Evolutionary conservation across 2,113 vertebrate species (phyloP).

Genomic region (Semnornis frantzii): DNA sequence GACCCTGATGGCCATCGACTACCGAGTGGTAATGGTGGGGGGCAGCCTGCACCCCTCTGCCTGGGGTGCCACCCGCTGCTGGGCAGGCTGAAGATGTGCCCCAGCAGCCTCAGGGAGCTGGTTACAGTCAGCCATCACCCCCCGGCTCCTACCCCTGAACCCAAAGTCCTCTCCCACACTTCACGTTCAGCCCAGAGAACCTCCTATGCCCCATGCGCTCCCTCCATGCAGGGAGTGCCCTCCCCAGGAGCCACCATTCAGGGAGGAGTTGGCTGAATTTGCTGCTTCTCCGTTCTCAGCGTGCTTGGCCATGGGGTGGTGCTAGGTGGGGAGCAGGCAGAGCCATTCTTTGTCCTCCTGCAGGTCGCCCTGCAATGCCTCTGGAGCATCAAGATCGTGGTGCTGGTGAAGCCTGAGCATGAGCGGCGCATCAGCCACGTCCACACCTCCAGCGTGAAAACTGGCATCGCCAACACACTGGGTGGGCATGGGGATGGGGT

Average conservation of each 20-base stretch:
- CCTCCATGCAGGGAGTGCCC: neutral
- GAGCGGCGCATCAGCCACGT: conserved; percentile 82
- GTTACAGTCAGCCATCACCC: neutral
- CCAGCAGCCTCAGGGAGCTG: neutral
- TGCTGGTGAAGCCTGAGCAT: conserved; percentile 85
- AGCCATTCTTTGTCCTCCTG: neutral
- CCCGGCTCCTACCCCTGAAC: neutral
- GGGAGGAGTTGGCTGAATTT: neutral
- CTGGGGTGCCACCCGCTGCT: neutral
- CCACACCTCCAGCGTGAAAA: conserved; percentile 86
- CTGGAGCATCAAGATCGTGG: conserved; percentile 88
- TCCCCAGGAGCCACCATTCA: neutral
- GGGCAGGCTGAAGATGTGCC: neutral
- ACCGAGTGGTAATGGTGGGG: conserved; percentile 75
- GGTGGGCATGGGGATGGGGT: conserved; percentile 66
- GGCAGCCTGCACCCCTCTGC: neutral
- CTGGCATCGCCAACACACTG: conserved; percentile 85
- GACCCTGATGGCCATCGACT: conserved; percentile 81
- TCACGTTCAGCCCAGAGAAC: neutral
- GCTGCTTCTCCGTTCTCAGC: neutral
- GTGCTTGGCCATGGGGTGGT: rapidly evolving
- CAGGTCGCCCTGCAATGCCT: conserved; percentile 89
- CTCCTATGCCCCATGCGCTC: rapidly evolving
- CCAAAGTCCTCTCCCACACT: neutral
- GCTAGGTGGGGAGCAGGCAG: neutral